phyloP scores from a whole-genome alignment of 1,140 invertebrate genomes.

The Caerostris extrusa region DNA sequence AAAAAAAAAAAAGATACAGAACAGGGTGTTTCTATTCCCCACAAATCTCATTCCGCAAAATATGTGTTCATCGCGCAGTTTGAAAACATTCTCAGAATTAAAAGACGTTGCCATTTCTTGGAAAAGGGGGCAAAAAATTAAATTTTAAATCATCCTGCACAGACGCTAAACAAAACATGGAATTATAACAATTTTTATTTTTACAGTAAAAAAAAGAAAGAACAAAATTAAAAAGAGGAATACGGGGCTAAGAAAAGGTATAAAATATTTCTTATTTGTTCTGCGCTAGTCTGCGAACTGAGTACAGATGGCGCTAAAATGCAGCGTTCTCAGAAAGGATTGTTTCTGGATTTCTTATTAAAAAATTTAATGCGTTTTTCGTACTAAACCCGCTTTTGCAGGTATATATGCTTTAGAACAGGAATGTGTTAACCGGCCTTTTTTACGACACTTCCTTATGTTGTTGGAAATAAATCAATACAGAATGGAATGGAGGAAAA shows the following conservation, averaged over 20 bases:
- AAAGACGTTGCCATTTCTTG: not conserved
- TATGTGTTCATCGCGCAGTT: not conserved
- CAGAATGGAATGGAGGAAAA: not conserved
- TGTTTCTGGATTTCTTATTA: constrained; percentile 24
- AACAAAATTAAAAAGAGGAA: not conserved
- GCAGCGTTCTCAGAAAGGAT: not conserved
- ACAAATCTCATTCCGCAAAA: not conserved
- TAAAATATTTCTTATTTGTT: constrained; percentile 40
- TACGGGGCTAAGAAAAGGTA: constrained; percentile 4
- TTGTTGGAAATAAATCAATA: constrained; percentile 37
- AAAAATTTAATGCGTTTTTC: constrained; percentile 48
- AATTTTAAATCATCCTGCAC: not conserved
- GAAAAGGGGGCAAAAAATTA: not conserved
- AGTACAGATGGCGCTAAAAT: constrained; percentile 14
- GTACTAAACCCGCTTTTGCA: constrained; percentile 28
- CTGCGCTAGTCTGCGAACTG: not conserved
- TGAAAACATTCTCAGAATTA: not conserved
- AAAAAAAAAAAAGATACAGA: too few relatives aligned
- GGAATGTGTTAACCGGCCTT: not conserved
- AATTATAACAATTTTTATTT: constrained; percentile 9
- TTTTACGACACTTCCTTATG: constrained; percentile 25
- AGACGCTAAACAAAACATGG: constrained; percentile 8
- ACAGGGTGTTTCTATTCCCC: constrained; percentile 4
- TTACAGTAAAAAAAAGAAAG: not conserved
- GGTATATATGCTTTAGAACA: not conserved